phyloP scores from a whole-genome alignment of 2,797 vertebrate species.

The Siniperca undulata region DNA sequence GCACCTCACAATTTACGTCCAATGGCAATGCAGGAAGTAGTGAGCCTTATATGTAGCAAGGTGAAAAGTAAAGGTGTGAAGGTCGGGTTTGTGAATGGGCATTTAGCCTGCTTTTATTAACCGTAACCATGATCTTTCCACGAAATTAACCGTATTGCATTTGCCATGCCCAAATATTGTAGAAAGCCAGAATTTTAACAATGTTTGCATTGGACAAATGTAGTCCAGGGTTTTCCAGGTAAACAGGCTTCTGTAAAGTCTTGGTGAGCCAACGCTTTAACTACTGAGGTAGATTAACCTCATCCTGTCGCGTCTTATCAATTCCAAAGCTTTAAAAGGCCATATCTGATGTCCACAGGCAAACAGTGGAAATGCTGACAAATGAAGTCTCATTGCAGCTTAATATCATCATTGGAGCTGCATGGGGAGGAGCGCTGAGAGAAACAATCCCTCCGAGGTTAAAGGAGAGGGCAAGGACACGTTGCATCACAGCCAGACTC shows the following conservation, averaged over 20 bases:
- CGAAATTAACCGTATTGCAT: not conserved
- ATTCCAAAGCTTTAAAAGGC: constrained; percentile 19
- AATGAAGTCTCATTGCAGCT: constrained; percentile 51
- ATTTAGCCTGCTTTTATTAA: no score
- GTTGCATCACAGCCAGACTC: constrained; percentile 44
- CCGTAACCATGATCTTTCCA: no score
- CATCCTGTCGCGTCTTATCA: constrained; percentile 44
- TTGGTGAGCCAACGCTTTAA: not conserved
- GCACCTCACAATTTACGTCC: no score
- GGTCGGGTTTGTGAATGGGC: no score
- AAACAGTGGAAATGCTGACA: constrained; percentile 27
- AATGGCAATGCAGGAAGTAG: no score
- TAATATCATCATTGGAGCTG: constrained; percentile 40
- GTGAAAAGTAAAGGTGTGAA: no score
- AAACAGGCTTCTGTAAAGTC: not conserved
- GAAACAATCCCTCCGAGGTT: constrained; percentile 46
- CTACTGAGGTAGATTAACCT: constrained; percentile 42
- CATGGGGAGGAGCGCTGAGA: constrained; percentile 1
- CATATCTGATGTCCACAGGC: constrained; percentile 30
- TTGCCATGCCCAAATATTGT: not conserved
- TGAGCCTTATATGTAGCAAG: no score
- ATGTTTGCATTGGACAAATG: not conserved
- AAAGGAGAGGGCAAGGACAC: constrained; percentile 59
- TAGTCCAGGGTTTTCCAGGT: not conserved
- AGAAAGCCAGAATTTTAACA: constrained; percentile 5